phyloP scores from a whole-genome alignment of 2,888 invertebrate species.

The Pterostichus madidus region DNA sequence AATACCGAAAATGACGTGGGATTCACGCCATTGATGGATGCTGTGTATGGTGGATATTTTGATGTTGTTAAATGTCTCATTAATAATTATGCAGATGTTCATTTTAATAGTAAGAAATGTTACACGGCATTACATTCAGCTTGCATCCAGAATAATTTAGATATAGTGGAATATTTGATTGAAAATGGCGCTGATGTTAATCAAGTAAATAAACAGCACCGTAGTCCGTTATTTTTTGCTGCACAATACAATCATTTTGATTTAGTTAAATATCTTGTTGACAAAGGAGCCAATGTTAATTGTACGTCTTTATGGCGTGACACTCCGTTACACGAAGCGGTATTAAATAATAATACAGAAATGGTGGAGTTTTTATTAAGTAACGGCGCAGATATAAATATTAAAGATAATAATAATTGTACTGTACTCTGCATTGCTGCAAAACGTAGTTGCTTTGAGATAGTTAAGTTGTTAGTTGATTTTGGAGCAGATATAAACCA shows the following conservation, averaged over 20 bases:
- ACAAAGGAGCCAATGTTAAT: not conserved
- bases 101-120: not conserved
- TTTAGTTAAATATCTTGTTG: not conserved
- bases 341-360: not conserved
- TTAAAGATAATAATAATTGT: not conserved
- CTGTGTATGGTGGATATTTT: not conserved
- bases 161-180: not conserved
- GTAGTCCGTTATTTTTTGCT: not conserved
- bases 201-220: too few species aligned
- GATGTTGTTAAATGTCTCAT: slow-evolving; percentile 11
- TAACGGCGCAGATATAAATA: slow-evolving; percentile 4
- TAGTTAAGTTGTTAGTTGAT: not conserved
- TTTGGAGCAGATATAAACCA: not conserved
- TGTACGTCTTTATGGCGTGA: not conserved
- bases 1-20: not conserved
- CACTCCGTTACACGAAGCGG: not conserved
- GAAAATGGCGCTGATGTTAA: not conserved
- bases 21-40: not conserved
- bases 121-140: not conserved
- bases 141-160: not conserved
- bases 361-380: not conserved
- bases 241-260: not conserved
- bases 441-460: not conserved
- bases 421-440: not conserved
- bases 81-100: not conserved